Percentiles rank a stretch among this genome's conserved stretches.
Conservation (phyloP, 2,888 invertebrate species). For the Holacanthella duospinosa region DNA sequence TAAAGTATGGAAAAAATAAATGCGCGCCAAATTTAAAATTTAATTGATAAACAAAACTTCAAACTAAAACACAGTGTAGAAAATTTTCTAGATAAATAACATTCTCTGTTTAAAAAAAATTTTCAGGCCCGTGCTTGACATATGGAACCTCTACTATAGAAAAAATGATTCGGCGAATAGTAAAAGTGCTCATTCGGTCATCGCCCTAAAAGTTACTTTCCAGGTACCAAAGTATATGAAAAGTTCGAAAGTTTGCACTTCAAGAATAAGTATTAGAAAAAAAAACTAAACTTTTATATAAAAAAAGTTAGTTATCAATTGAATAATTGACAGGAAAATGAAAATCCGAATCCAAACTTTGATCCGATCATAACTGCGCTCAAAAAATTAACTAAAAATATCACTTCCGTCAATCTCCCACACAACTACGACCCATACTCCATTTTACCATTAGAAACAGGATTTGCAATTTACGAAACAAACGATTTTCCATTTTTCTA, state of each 20-base stretch:
- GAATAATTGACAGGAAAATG: neutral
- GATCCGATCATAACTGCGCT: constrained; percentile 5
- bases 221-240: constrained; percentile 10
- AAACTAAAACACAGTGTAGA: too few species aligned
- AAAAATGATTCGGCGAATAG: neutral
- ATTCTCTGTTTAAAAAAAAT: too few species aligned
- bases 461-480: constrained; percentile 7
- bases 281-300: neutral
- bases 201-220: constrained; percentile 9
- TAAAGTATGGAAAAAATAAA: too few species aligned
- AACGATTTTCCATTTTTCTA: constrained; percentile 8
- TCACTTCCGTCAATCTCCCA: neutral
- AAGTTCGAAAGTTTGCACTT: neutral
- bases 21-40: too few species aligned
- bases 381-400: neutral
- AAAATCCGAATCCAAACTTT: neutral
- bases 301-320: neutral
- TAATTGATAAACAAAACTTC: too few species aligned
- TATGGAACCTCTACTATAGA: constrained; percentile 11
- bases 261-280: too few species aligned
- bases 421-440: constrained; percentile 13
- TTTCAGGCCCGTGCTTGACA: constrained; percentile 7
- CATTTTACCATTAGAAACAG: constrained; percentile 5
- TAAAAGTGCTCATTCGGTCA: neutral
- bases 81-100: too few species aligned